These are phyloP conservation scores for Drosophila albomicans DNA, from an alignment of 1,140 invertebrate species.

Conservation along the genomic window DNA sequence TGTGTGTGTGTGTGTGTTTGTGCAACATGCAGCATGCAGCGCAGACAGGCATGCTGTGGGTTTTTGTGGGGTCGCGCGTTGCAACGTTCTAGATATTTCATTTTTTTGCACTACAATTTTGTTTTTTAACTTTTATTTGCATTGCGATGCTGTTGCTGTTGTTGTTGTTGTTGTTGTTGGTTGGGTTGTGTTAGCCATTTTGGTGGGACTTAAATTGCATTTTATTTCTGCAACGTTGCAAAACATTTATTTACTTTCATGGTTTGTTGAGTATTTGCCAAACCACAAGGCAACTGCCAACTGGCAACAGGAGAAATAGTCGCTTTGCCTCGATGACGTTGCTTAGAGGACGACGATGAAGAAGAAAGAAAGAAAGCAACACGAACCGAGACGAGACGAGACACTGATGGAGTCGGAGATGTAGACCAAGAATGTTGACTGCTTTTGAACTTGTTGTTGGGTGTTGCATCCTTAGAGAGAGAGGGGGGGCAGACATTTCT, in stretches of 20 bases:
- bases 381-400: conserved; percentile 4
- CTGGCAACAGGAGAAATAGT: conserved; percentile 8
- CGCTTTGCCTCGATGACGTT: conserved; percentile 30
- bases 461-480: conserved; percentile 64
- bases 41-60: conserved; percentile 38
- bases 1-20: conserved; percentile 4
- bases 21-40: conserved; percentile 52
- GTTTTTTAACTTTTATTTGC: conserved; percentile 40
- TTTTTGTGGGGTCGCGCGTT: conserved; percentile 8
- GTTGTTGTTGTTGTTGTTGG: conserved; percentile 9
- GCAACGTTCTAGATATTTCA: conserved; percentile 75
- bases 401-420: conserved; percentile 22
- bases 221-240: conserved; percentile 83
- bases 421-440: conserved; percentile 71
- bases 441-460: conserved; percentile 66
- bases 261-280: conserved; percentile 84
- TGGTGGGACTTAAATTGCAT: conserved; percentile 83
- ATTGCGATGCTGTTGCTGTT: not conserved
- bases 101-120: conserved; percentile 19
- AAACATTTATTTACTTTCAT: conserved; percentile 84
- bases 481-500: conserved; percentile 16
- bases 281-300: conserved; percentile 66
- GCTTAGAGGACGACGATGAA: conserved; percentile 31
- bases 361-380: conserved; percentile 14
- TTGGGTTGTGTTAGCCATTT: conserved; percentile 65